These are phyloP conservation scores for Emys orbicularis DNA, from an alignment of 2,797 vertebrate genomes.

Conservation along the genomic window DNA sequence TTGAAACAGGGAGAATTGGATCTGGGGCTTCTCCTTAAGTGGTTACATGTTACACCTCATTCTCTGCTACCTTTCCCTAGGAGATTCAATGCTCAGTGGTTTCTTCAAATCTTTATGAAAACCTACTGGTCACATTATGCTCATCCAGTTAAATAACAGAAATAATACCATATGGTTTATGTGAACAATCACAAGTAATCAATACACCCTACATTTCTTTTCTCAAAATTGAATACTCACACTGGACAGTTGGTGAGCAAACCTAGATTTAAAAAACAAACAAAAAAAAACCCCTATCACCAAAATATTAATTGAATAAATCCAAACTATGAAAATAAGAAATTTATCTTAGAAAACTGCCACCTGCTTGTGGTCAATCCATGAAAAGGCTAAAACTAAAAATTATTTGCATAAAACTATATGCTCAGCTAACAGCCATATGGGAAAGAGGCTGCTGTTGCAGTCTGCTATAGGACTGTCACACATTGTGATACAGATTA, in stretches of 20 bases:
- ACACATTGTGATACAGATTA: background rate
- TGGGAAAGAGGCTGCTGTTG: background rate
- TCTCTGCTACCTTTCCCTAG: background rate
- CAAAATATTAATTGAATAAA: background rate
- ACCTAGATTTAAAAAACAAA: background rate
- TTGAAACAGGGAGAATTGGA: background rate
- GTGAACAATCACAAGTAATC: background rate
- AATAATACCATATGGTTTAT: background rate
- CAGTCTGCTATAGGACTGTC: background rate
- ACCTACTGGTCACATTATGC: background rate
- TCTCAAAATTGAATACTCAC: background rate
- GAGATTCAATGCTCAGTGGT: background rate
- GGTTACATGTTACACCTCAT: background rate
- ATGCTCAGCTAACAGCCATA: background rate
- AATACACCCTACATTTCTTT: background rate
- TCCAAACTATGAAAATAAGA: background rate
- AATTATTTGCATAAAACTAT: background rate
- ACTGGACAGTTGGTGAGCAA: background rate
- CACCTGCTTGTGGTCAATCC: background rate
- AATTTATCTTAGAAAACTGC: background rate
- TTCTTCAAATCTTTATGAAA: background rate
- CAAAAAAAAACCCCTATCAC: background rate
- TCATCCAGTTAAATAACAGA: background rate
- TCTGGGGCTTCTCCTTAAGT: background rate
- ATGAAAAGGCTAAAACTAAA: rapidly evolving